These are phyloP conservation scores for Metacarcinus magister DNA, from an alignment of 2,888 invertebrate genomes.

Conservation along the genomic window DNA sequence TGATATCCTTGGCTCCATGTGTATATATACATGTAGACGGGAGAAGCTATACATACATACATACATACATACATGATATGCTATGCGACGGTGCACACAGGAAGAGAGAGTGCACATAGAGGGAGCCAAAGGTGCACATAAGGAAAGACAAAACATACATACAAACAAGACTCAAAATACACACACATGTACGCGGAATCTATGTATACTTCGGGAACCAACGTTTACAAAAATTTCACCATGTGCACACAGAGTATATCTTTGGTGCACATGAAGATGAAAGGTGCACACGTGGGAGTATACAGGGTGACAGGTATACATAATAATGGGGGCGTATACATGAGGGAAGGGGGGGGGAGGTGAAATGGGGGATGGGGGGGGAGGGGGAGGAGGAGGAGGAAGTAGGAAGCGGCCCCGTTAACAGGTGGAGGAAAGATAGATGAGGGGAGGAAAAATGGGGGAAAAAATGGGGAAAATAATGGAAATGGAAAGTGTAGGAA, in stretches of 20 bases:
- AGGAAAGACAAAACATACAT: background rate
- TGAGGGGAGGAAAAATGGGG: no score
- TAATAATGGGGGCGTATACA: background rate
- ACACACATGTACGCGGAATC: background rate
- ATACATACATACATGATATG: background rate
- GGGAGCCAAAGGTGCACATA: background rate
- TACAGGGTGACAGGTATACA: background rate
- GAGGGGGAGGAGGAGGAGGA: no score
- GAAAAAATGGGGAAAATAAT: background rate
- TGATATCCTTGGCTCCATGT: no score
- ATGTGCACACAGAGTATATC: no score
- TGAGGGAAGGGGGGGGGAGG: background rate
- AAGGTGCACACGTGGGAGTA: background rate
- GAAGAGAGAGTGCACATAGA: no score
- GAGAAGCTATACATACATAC: no score
- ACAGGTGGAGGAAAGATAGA: background rate
- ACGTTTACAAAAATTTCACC: no score
- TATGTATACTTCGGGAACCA: background rate
- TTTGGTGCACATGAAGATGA: no score
- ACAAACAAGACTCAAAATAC: background rate
- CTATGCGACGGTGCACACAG: no score
- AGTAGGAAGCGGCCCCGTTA: no score
- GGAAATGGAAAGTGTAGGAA: background rate
- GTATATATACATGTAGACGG: no score
- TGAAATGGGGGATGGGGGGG: background rate